Base-by-base conservation (phyloP, 2,888 invertebrate genomes). In the Drosophila ezoana region DNA sequence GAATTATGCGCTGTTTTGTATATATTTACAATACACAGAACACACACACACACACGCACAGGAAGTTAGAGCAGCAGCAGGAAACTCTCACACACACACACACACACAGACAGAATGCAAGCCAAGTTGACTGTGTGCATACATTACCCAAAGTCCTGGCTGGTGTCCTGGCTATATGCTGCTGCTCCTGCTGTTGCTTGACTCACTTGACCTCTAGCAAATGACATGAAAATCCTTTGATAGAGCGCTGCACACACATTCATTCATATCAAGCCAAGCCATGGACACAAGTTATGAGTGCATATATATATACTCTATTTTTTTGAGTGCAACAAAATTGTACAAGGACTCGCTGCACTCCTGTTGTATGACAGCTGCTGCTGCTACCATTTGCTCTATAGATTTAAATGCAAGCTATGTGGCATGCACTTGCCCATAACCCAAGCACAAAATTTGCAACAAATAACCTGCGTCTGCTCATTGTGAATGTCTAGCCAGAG, bases 211-310 rank as follows among this genome's bases (percentile, higher is more conserved):
- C 83, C 82, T 73, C 70, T 57, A 76, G 79, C 66, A 82, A 83
- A 84, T 84, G 76, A 73, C 79, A 84, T 76, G 79, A 68, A 84
- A 84, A 83, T 83, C 80, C 79, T 74, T 78, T 83, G 81, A 83
- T 81, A 81, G 78, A 82, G 72, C 28, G 28, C 57, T 72, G 58
- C 66, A 71, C 68, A 79, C 81, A 79, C 81, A 82, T 83, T 70
- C 77, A 72, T 79, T 79, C 82, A 78, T 81, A 82, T 79, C 80
- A 80, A 72, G 75, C 48, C 69, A 57, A 62, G 60, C 54, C 52
- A 72, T 72, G 78, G 81, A 65, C 75, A 54, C 66, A 76, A 81
- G 76, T 81, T 81, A 80, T 80, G 80, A 71, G 71, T 79, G 76
- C 74, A 74, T 82, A 79, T 76, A 72, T 79, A 77, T 70, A 65